Percentiles rank a stretch among this genome's conserved stretches.
These are phyloP conservation scores for Eumacrocentrus americanus DNA, from an alignment of 2,888 invertebrate species.

Conservation along the genomic window DNA sequence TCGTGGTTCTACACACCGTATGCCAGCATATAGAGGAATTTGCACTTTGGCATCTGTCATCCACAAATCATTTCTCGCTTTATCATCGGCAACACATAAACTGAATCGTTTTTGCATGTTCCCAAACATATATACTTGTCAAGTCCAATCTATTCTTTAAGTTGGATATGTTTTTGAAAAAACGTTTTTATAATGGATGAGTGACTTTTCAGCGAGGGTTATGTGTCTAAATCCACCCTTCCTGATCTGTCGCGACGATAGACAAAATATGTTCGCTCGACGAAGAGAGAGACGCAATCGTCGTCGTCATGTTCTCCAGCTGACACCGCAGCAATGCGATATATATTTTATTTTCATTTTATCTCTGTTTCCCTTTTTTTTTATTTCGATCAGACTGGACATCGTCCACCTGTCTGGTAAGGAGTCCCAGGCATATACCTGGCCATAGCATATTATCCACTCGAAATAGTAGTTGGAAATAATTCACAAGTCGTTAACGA, in stretches of 20 bases:
- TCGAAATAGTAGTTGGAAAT: background rate
- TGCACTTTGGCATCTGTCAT: slow-evolving; percentile 22
- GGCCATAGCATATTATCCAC: background rate
- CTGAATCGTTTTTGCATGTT: background rate
- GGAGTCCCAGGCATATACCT: slow-evolving; percentile 12
- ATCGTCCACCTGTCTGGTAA: slow-evolving; percentile 20
- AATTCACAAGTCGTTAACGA: background rate
- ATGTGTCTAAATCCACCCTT: background rate
- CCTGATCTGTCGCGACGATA: slow-evolving; percentile 1
- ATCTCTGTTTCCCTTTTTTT: slow-evolving; percentile 4
- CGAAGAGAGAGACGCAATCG: background rate
- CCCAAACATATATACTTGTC: too few relatives aligned
- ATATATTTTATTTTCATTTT: slow-evolving; percentile 8
- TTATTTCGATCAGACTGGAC: slow-evolving; percentile 8
- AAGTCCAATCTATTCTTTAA: too few relatives aligned
- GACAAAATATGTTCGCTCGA: background rate
- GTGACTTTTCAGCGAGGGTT: too few relatives aligned
- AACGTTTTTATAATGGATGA: too few relatives aligned
- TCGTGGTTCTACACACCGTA: background rate
- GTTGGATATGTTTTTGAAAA: too few relatives aligned
- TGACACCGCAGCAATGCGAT: slow-evolving; percentile 6
- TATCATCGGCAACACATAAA: background rate
- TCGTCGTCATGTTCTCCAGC: slow-evolving; percentile 14
- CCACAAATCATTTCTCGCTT: slow-evolving; percentile 2
- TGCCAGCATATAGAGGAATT: slow-evolving; percentile 10